These are phyloP conservation scores for Mesocricetus auratus DNA, from an alignment of 2,113 vertebrate species.

Conservation along the genomic window DNA sequence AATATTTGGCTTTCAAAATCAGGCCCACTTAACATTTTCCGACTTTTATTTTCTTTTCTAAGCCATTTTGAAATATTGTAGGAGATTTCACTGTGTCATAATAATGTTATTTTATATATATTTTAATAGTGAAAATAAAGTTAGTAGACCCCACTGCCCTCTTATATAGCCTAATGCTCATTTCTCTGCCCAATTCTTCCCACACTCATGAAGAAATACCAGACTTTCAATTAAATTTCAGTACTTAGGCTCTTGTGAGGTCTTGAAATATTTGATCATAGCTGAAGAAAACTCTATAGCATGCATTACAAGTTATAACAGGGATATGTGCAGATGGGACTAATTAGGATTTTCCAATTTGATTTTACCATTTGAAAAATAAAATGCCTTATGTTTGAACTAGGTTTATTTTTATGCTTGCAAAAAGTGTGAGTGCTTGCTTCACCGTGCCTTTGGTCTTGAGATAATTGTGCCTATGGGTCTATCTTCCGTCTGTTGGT, in stretches of 20 bases:
- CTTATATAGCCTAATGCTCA: conserved; percentile 54
- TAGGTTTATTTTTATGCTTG: conserved; percentile 37
- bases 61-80: conserved; percentile 75
- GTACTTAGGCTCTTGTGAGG: conserved; percentile 77
- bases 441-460: background rate
- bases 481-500: background rate
- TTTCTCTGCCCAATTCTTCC: conserved; percentile 70
- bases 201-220: conserved; percentile 72
- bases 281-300: conserved; percentile 45
- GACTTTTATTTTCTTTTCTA: conserved; percentile 81
- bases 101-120: conserved; percentile 79
- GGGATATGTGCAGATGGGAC: conserved; percentile 69
- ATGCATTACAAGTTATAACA: conserved; percentile 62
- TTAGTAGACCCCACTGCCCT: conserved; percentile 48
- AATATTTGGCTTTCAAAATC: conserved; percentile 82
- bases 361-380: conserved; percentile 68
- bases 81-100: conserved; percentile 73
- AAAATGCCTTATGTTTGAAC: conserved; percentile 66
- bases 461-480: background rate
- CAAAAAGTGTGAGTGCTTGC: background rate
- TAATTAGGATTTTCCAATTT: conserved; percentile 74
- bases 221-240: conserved; percentile 77
- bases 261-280: conserved; percentile 71
- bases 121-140: conserved; percentile 81
- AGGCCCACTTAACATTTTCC: conserved; percentile 81